These are phyloP conservation scores for Caenorhabditis panamensis DNA, from an alignment of 2,888 invertebrate genomes.

Conservation along the genomic window DNA sequence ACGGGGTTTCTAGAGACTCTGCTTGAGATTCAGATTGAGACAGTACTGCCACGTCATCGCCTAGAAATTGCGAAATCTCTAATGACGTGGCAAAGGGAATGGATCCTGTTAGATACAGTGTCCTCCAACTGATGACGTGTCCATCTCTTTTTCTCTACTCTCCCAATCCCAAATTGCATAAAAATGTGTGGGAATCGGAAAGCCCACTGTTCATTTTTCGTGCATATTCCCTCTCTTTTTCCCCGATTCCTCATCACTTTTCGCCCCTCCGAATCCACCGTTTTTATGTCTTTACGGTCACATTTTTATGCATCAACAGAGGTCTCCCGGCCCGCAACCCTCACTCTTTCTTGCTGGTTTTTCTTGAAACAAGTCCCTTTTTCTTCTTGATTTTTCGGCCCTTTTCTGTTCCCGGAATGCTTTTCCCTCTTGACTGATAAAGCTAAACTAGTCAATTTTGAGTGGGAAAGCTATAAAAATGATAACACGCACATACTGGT, in stretches of 20 bases:
- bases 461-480: neutral
- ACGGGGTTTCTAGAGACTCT: no score
- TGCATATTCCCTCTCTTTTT: neutral
- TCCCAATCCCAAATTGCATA: constrained; percentile 4
- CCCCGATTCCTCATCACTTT: neutral
- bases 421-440: neutral
- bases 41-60: no score
- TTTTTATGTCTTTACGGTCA: neutral
- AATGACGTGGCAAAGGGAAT: no score
- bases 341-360: no score
- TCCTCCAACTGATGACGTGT: no score
- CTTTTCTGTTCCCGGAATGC: neutral
- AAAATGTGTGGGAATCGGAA: neutral
- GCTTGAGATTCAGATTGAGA: no score
- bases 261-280: neutral
- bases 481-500: neutral
- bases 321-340: neutral
- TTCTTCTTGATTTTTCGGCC: no score
- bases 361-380: no score
- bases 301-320: neutral
- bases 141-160: no score
- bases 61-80: no score
- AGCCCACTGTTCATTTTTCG: constrained; percentile 3
- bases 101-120: no score
- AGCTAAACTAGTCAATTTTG: neutral